A percentile compares a stretch with the other conserved stretches of the same genome.
Evolutionary conservation across 2,113 vertebrate species (phyloP).

Genomic region (Ptilorrhoa leucosticta): DNA sequence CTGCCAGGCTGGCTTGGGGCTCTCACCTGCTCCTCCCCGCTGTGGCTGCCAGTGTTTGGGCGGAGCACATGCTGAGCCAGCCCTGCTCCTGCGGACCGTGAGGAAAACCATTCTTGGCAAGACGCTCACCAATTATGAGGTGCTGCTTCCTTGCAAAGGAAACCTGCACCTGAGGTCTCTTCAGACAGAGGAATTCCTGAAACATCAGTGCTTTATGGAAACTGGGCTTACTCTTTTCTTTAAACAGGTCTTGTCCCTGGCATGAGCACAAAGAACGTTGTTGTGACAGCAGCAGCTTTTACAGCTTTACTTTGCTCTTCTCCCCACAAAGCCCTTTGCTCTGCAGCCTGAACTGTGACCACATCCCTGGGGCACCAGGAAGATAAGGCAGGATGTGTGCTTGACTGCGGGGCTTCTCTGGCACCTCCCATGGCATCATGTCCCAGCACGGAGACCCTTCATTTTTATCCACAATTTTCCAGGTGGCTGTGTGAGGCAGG

Average conservation of each 20-base stretch:
- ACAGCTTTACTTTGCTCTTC: background rate
- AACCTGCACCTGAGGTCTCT: background rate
- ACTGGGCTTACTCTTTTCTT: background rate
- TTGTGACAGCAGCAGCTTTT: background rate
- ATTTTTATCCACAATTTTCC: background rate
- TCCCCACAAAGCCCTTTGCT: background rate
- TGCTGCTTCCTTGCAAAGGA: background rate
- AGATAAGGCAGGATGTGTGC: background rate
- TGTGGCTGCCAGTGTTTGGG: background rate
- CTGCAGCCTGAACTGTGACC: background rate
- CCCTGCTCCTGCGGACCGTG: background rate
- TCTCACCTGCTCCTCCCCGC: background rate
- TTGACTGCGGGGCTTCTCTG: background rate
- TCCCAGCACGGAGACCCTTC: background rate
- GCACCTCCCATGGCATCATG: background rate
- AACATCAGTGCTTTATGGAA: background rate
- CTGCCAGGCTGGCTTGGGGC: background rate
- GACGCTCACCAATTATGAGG: fast-evolving
- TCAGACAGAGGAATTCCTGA: background rate
- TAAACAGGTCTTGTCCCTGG: background rate
- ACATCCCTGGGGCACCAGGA: fast-evolving
- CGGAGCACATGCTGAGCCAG: fast-evolving
- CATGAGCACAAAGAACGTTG: fast-evolving
- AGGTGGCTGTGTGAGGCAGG: background rate
- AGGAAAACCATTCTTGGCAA: background rate